Percentiles rank a stretch among this genome's conserved stretches.
These are phyloP conservation scores for Neodiprion lecontei DNA, from an alignment of 1,140 invertebrate species.

Conservation along the genomic window DNA sequence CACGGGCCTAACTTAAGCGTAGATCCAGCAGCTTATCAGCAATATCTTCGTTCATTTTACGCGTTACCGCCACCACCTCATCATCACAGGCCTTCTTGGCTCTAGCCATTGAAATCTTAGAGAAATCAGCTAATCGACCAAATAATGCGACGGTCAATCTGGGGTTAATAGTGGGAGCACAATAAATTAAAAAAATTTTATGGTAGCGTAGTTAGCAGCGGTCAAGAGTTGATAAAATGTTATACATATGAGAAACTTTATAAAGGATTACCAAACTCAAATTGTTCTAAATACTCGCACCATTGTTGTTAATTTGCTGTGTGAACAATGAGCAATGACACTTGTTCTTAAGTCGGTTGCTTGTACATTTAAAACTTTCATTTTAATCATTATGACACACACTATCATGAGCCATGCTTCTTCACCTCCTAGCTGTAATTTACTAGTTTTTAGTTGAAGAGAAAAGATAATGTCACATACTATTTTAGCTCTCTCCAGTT, in stretches of 20 bases:
- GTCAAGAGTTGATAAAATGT: not conserved
- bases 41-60: conserved; percentile 57
- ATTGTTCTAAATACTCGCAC: not conserved
- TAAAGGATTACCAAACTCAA: not conserved
- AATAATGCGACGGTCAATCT: not conserved
- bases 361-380: not conserved
- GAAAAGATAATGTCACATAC: not conserved
- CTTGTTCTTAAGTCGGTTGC: not conserved
- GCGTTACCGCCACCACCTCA: conserved; percentile 53
- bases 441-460: not conserved
- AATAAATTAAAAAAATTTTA: not conserved
- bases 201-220: not conserved
- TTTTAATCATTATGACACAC: not conserved
- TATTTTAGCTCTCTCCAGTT: conserved; percentile 1
- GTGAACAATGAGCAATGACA: not conserved
- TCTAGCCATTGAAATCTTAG: conserved; percentile 45
- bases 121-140: conserved; percentile 2
- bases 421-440: not conserved
- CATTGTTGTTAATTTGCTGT: not conserved
- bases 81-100: conserved; percentile 58
- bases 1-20: conserved; percentile 54
- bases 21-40: conserved; percentile 57
- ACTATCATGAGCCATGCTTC: not conserved
- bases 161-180: not conserved
- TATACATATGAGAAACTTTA: not conserved